A percentile compares a stretch with the other conserved stretches of the same genome.
Conservation (phyloP, 2,797 vertebrate species). For the Channa striata region DNA sequence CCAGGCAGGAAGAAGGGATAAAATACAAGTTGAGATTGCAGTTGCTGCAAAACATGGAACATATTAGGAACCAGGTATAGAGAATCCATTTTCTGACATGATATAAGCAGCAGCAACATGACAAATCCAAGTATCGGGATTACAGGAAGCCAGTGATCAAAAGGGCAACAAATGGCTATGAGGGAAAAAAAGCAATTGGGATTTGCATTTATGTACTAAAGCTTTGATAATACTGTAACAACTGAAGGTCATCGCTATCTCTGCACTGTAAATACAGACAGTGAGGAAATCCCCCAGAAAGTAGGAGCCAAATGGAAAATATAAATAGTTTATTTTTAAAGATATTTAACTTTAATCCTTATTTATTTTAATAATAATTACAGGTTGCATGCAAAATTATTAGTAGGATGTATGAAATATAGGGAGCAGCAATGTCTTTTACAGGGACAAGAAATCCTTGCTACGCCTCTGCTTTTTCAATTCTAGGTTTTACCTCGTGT, state of each 20-base stretch:
- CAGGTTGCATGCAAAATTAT: not conserved
- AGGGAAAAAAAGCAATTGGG: slow-evolving; percentile 21
- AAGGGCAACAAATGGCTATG: slow-evolving; percentile 5
- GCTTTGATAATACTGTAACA: slow-evolving; percentile 19
- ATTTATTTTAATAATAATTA: too few relatives aligned
- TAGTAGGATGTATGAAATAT: not conserved
- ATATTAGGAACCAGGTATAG: slow-evolving; percentile 3
- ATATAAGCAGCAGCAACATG: slow-evolving; percentile 31
- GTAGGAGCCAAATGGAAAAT: slow-evolving; percentile 4
- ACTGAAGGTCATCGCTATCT: slow-evolving; percentile 35
- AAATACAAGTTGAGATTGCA: slow-evolving; percentile 6
- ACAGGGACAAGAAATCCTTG: not conserved
- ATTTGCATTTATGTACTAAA: slow-evolving; percentile 28
- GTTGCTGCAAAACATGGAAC: slow-evolving; percentile 8
- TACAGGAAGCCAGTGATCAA: slow-evolving; percentile 34
- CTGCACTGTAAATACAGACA: slow-evolving; percentile 14
- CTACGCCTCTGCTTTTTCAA: not conserved
- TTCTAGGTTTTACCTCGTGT: not conserved
- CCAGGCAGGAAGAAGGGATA: not conserved
- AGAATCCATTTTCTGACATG: slow-evolving; percentile 20
- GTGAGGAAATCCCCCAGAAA: not conserved
- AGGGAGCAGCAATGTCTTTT: not conserved
- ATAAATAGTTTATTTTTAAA: not conserved
- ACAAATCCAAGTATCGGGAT: slow-evolving; percentile 43
- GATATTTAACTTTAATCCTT: slow-evolving; percentile 6